Percentiles rank a stretch among this genome's conserved stretches.
phyloP scores from a whole-genome alignment of 2,113 vertebrate species.

The Tachycineta bicolor region DNA sequence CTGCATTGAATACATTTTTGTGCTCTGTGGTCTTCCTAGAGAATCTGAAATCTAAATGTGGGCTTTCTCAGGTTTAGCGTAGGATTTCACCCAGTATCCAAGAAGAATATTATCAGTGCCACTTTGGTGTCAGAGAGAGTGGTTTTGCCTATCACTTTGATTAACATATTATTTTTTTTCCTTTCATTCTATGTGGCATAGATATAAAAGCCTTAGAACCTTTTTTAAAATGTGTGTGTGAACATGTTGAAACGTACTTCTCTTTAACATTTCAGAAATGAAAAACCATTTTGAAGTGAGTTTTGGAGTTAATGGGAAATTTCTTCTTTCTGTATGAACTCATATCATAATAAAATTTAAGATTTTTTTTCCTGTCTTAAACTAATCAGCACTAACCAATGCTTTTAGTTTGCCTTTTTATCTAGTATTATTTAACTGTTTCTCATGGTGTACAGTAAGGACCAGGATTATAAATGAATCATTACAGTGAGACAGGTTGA shows the following conservation, averaged over 20 bases:
- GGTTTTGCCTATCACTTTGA: background rate
- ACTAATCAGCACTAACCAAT: background rate
- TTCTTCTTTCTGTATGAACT: background rate
- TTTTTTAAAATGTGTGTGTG: background rate
- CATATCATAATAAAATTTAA: background rate
- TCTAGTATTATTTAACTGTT: background rate
- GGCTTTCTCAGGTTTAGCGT: background rate
- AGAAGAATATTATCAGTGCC: background rate
- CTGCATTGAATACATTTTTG: background rate
- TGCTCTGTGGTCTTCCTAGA: background rate
- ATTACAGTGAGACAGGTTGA: background rate
- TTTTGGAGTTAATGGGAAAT: background rate
- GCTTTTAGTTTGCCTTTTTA: background rate
- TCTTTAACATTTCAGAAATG: background rate
- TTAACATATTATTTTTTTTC: accelerated
- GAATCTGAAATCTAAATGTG: background rate
- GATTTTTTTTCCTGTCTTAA: background rate
- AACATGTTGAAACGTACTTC: background rate
- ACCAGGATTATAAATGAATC: background rate
- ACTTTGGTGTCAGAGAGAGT: background rate
- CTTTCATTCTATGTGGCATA: background rate
- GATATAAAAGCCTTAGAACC: background rate
- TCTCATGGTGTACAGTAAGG: background rate
- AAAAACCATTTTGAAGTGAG: background rate
- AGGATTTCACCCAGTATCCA: background rate